A percentile compares a stretch with the other conserved stretches of the same genome.
phyloP scores from a whole-genome alignment of 1,140 invertebrate genomes.

The Dreissena polymorpha region DNA sequence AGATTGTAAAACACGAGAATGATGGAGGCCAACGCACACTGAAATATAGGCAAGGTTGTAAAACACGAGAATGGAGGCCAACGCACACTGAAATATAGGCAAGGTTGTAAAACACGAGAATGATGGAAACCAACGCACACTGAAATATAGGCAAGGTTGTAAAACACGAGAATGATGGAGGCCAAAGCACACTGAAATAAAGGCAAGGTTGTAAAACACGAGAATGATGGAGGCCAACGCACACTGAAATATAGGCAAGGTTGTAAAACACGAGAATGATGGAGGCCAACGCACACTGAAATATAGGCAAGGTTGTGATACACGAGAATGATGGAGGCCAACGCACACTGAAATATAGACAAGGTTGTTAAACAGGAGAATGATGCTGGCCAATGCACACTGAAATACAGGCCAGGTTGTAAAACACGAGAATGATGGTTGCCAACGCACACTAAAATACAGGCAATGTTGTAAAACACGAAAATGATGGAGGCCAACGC shows the following conservation, averaged over 20 bases:
- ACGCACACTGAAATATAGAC: conserved; percentile 70
- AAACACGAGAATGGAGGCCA: conserved; percentile 81
- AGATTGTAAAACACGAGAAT: no score
- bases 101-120: no score
- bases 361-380: no score
- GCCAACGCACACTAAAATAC: conserved; percentile 77
- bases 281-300: conserved; percentile 76
- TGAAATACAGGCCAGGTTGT: no score
- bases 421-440: conserved; percentile 81
- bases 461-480: no score
- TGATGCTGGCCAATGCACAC: conserved; percentile 79
- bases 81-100: conserved; percentile 70
- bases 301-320: no score
- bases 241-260: no score
- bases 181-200: conserved; percentile 77
- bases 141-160: no score
- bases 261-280: conserved; percentile 83
- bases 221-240: conserved; percentile 80
- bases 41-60: no score
- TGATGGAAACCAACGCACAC: conserved; percentile 79
- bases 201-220: no score
- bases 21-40: conserved; percentile 79
- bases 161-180: conserved; percentile 81
- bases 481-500: conserved; percentile 80
- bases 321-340: conserved; percentile 82